Evolutionary conservation across 2,797 vertebrate genomes (phyloP).

Genomic region (Pipistrellus pygmaeus): DNA sequence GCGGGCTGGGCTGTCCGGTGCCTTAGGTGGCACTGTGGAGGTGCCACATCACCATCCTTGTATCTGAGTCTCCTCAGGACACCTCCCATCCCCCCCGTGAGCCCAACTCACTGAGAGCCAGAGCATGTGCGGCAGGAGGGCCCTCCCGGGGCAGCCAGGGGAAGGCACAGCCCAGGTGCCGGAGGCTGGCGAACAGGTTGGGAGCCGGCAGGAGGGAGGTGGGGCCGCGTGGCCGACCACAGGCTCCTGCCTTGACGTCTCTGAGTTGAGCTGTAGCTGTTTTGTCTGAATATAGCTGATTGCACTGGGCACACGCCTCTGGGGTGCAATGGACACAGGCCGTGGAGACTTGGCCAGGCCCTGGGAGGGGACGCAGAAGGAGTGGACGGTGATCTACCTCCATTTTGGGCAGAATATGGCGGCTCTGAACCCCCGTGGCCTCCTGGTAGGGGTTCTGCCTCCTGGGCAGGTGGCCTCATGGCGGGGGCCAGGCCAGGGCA

Average conservation of each 20-base stretch:
- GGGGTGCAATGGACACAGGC: background rate
- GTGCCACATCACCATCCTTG: accelerated
- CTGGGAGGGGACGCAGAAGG: background rate
- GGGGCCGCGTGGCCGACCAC: accelerated
- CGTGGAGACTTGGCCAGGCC: background rate
- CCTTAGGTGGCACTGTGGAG: background rate
- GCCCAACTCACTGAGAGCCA: background rate
- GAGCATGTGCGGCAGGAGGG: background rate
- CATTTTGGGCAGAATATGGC: background rate
- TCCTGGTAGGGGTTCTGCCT: background rate
- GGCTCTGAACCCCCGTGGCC: background rate
- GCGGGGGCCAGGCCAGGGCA: background rate
- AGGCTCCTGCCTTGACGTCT: accelerated
- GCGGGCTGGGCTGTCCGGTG: background rate
- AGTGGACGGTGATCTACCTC: background rate
- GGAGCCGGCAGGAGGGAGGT: accelerated
- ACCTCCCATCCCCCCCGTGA: background rate
- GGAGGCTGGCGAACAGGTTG: too few relatives aligned
- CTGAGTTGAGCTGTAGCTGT: background rate
- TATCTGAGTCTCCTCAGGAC: background rate
- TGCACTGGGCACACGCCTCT: background rate
- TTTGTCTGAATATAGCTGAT: background rate
- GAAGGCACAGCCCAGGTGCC: accelerated
- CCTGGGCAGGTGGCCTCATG: background rate
- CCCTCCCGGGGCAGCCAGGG: accelerated